Conservation (phyloP, 64 coral and sea anemone species). For the Montipora cactus region DNA sequence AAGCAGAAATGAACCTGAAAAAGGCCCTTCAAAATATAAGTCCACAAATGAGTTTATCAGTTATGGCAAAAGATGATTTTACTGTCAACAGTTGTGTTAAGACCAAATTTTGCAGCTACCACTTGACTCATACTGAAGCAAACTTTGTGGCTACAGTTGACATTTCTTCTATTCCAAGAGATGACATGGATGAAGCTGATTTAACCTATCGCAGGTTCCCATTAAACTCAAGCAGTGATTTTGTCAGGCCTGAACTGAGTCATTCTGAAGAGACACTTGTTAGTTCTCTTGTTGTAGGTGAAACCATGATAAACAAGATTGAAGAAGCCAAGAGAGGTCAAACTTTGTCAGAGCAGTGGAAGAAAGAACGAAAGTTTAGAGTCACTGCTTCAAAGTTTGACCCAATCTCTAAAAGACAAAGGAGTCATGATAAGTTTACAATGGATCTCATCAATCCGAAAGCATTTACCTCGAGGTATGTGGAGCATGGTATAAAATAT, state of each 20-base stretch:
- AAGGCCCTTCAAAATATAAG: constrained; percentile 22
- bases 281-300: constrained; percentile 37
- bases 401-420: constrained; percentile 36
- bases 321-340: constrained; percentile 57
- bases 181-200: neutral
- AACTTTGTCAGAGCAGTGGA: constrained; percentile 56
- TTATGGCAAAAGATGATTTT: constrained; percentile 55
- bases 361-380: constrained; percentile 36
- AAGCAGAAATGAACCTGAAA: constrained; percentile 42
- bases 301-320: constrained; percentile 27
- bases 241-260: constrained; percentile 9
- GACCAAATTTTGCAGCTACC: constrained; percentile 35
- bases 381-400: constrained; percentile 63
- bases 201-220: constrained; percentile 70
- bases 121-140: constrained; percentile 56
- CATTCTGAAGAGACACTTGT: neutral
- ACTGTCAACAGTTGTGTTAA: neutral
- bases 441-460: constrained; percentile 34
- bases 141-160: constrained; percentile 56
- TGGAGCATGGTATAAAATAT: constrained; percentile 45
- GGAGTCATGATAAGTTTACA: constrained; percentile 50
- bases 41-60: constrained; percentile 19
- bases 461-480: neutral
- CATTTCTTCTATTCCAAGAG: constrained; percentile 47
- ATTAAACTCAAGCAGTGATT: constrained; percentile 31